These are phyloP conservation scores for Ibidorhyncha struthersii DNA, from an alignment of 2,113 vertebrate species.

Conservation along the genomic window DNA sequence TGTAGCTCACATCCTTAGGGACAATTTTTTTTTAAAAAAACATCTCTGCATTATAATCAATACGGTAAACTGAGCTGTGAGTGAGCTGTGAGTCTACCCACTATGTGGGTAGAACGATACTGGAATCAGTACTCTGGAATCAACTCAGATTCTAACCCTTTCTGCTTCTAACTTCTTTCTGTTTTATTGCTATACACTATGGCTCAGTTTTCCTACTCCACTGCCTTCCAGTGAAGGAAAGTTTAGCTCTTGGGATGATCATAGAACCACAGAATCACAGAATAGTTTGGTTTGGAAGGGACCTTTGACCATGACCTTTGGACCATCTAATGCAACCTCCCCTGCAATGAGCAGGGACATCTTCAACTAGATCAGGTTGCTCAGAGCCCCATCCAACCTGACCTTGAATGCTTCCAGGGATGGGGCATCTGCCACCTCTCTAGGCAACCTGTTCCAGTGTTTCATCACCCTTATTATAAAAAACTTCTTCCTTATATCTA, in stretches of 20 bases:
- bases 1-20: background rate
- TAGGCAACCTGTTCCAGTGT: background rate
- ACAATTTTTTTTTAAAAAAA: background rate
- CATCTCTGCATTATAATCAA: background rate
- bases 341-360: no score
- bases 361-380: no score
- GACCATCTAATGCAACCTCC: background rate
- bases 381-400: no score
- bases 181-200: background rate
- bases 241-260: background rate
- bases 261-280: background rate
- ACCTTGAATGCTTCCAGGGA: no score
- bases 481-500: no score
- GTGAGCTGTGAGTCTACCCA: background rate
- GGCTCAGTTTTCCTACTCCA: background rate
- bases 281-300: background rate
- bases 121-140: background rate
- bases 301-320: no score
- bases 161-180: background rate
- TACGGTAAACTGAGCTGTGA: background rate
- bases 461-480: background rate
- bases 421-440: background rate
- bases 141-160: background rate
- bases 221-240: background rate
- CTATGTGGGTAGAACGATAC: background rate